Evolutionary conservation across 2,888 invertebrate species (phyloP).

Genomic region (Lithosia quadra): DNA sequence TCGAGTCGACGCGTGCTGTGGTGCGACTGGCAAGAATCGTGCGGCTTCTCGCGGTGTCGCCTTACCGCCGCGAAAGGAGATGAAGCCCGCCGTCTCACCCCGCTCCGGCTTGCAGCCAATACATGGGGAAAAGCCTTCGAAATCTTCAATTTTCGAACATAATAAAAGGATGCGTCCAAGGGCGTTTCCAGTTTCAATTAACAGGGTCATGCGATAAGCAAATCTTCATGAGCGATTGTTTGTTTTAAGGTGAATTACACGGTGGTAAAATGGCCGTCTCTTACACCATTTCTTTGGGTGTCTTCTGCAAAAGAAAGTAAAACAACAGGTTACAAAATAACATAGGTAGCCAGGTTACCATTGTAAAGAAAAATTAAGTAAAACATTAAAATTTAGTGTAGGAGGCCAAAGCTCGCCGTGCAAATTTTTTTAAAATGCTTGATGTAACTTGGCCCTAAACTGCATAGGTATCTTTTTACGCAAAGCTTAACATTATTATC

Average conservation of each 20-base stretch:
- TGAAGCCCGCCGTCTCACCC: constrained; percentile 69
- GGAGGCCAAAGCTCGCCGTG: too few relatives aligned
- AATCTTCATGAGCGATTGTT: constrained; percentile 19
- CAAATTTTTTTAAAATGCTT: too few relatives aligned
- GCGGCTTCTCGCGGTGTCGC: constrained; percentile 78
- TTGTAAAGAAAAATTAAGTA: neutral
- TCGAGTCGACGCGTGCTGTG: constrained; percentile 87
- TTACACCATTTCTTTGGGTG: neutral
- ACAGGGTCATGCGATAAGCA: constrained; percentile 32
- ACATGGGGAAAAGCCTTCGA: constrained; percentile 64
- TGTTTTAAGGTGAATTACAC: neutral
- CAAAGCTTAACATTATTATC: too few relatives aligned
- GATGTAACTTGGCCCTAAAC: too few relatives aligned
- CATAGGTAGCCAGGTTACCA: too few relatives aligned
- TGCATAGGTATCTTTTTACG: too few relatives aligned
- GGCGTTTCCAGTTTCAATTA: constrained; percentile 27
- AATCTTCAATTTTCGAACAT: constrained; percentile 39
- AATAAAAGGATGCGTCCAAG: constrained; percentile 48
- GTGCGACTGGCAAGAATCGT: constrained; percentile 82
- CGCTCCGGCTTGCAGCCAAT: constrained; percentile 70
- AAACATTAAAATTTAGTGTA: too few relatives aligned
- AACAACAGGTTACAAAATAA: neutral
- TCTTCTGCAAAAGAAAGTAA: neutral
- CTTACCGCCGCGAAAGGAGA: constrained; percentile 86
- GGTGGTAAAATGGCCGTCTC: neutral